Conservation (phyloP, 2,888 invertebrate genomes). For the Polyploca ridens region DNA sequence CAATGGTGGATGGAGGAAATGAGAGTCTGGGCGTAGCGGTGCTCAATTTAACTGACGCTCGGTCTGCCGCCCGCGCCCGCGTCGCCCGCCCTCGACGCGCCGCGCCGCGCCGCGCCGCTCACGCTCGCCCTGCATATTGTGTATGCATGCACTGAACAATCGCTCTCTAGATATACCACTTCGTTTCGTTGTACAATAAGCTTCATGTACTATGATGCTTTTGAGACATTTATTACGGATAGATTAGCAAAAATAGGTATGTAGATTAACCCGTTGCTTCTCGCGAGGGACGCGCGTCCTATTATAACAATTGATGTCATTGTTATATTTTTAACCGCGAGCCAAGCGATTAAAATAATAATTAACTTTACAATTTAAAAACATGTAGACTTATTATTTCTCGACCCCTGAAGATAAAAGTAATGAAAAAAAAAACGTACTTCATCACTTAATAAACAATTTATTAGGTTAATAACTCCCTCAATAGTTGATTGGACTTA, state of each 20-base stretch:
- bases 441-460: not conserved
- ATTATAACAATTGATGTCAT: too few relatives aligned
- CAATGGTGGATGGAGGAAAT: slow-evolving; percentile 82
- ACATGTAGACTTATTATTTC: too few relatives aligned
- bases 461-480: not conserved
- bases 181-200: slow-evolving; percentile 34
- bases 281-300: too few relatives aligned
- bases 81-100: slow-evolving; percentile 5
- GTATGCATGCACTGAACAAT: slow-evolving; percentile 61
- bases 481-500: not conserved
- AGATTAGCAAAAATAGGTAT: too few relatives aligned
- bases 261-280: too few relatives aligned
- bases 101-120: not conserved
- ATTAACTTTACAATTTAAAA: too few relatives aligned
- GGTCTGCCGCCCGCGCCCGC: slow-evolving; percentile 45
- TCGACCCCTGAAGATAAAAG: too few relatives aligned
- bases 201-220: not conserved
- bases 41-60: slow-evolving; percentile 80
- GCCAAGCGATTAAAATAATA: too few relatives aligned
- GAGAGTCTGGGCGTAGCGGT: slow-evolving; percentile 79
- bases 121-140: slow-evolving; percentile 26
- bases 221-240: not conserved
- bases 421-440: not conserved
- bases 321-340: too few relatives aligned
- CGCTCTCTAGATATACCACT: slow-evolving; percentile 49